These are phyloP conservation scores for Pao palembangensis DNA, from an alignment of 2,113 vertebrate species.

Conservation along the genomic window DNA sequence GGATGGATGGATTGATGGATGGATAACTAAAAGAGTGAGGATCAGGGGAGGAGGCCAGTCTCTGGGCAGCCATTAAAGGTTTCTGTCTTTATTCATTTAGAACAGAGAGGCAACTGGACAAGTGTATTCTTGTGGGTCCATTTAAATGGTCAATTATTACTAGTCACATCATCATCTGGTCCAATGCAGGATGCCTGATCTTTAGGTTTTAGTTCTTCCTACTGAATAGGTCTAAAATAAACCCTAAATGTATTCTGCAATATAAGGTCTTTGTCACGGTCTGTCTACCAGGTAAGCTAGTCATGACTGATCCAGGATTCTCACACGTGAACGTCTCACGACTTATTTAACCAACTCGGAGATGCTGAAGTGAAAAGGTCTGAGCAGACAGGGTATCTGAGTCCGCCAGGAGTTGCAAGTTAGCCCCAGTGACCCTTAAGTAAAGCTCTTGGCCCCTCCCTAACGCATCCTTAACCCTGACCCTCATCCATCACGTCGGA, in stretches of 20 bases:
- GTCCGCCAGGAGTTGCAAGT: constrained; percentile 30
- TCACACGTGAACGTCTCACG: background rate
- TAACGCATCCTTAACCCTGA: constrained; percentile 52
- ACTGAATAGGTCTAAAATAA: background rate
- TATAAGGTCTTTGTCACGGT: constrained; percentile 14
- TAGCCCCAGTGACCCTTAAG: constrained; percentile 45
- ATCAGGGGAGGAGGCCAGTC: too few species aligned
- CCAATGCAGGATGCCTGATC: background rate
- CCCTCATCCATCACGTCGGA: constrained; percentile 67
- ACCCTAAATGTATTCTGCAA: background rate
- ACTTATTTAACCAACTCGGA: background rate
- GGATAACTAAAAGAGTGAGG: too few species aligned
- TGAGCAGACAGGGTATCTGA: constrained; percentile 1
- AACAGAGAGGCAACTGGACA: too few species aligned
- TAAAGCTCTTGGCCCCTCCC: constrained; percentile 23
- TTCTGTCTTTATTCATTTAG: too few species aligned
- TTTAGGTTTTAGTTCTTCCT: background rate
- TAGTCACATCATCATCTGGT: too few species aligned
- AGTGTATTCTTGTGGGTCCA: too few species aligned
- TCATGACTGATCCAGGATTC: too few species aligned
- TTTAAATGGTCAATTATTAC: too few species aligned
- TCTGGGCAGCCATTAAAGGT: too few species aligned
- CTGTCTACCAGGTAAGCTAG: background rate
- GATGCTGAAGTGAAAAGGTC: too few species aligned
- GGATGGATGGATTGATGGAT: too few species aligned